Base-by-base conservation (phyloP, 1,140 invertebrate species). In the Drosophila neocordata region DNA sequence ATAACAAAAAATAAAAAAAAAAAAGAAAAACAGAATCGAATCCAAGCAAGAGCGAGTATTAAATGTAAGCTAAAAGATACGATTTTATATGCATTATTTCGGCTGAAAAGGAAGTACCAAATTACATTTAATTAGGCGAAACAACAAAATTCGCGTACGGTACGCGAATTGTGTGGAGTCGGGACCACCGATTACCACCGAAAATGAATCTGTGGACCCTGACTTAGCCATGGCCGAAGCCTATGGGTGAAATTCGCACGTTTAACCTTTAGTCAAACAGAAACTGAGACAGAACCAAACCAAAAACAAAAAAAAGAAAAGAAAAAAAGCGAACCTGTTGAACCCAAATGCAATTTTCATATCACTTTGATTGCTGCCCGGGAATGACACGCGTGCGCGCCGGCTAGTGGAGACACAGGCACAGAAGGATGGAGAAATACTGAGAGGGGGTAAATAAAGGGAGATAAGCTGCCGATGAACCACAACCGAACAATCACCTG, bases 101-200 rank as follows among this genome's bases (percentile, higher is more conserved):
- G 87, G 87, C 81, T 90, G 88, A 90, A 88, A 85, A 90, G 88
- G 88, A 90, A 90, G 81, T 90, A 81, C 83, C 79, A 90, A 90
- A 90, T 90, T 90, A 90, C 88, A 90, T 90, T 90, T 90, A 90
- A 90, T 90, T 90, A 90, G 83, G 83, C 81, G 66, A 82, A 82
- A 65, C 79, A 66, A 70, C 68, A 71, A 88, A 87, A 83, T 88
- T 82, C 83, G 75, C 83, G 82, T 88, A 85, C 82, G 62, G 82
- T 85, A 88, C 78, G 82, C 73, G 61, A 65, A 7, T 64, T 34
- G 37, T 59, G 38, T 53, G 56, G 41, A 62, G 67, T 65, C 37
- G 48, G 88, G 83, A 83, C 83, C 83, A 83, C 83, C 83, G 79
- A 83, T 88, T 83, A 88, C 72, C 83, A 88, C 83, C 79, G 83